Evolutionary conservation across 2,888 invertebrate species (phyloP), one percentile per base, ranked within the genome.

Genomic region (Marronus borbonicus): DNA sequence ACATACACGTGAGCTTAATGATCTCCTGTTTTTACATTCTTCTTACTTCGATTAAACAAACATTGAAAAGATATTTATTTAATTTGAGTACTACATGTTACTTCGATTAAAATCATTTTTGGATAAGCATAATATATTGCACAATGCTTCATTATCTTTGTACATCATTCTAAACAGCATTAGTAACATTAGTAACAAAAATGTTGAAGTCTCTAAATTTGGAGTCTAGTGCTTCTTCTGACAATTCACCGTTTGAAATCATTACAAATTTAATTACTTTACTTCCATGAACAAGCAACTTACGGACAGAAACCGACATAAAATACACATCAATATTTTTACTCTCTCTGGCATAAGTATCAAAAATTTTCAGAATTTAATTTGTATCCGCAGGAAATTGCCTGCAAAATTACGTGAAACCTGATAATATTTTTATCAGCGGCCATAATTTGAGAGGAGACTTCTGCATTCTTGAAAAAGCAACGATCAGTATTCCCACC

Each of bases 391-490:
- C 81, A 49, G 12, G 80, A 74, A 7, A 81, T 80, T 50, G 75
- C 49, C 50, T 77, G 77, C 65, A 81, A 60, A 49, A 81, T 76
- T n/a, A 80, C 52, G n/a, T 78, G 64, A n/a, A 62, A 76, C 10
- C 62, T 62, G 2, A 79, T 77, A 10, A 80, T 66, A 24, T 66
- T 17, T 72, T 64, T 76, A 62, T 79, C 77, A 36, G 79, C 36
- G 0, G 66, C 68, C 4, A 49, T 20, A 17, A 80, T 80, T 39
- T 58, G 1, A 3, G 78, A 74, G 14, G 72, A 49, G 3, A 62
- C 31, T 31, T 20, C n/a, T 31, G 49, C 66, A 86, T 87, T 85
- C 84, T 84, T 76, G 64, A 81, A 80, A 69, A 82, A 79, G 14
- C 72, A 39, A n/a, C 80, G 64, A 52, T 79, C 78, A 31, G 79